Base-by-base conservation (phyloP, 2,888 invertebrate genomes). In the Zhengitettix transpicula region DNA sequence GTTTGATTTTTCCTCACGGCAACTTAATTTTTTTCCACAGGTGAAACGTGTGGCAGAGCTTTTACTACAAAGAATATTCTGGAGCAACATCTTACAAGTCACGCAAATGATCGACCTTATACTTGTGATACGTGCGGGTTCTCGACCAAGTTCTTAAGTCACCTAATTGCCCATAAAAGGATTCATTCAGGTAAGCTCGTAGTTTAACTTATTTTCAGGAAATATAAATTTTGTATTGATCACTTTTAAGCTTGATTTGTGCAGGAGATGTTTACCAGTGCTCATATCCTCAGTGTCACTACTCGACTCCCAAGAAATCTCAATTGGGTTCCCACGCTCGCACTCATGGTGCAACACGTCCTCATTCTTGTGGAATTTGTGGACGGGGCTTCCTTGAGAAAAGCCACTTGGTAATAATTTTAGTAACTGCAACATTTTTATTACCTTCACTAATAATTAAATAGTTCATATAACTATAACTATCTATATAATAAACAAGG, bases 41-140 rank as follows among this genome's bases (percentile, higher is more conserved):
- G 84, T 69, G 78, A 79, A 51, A 74, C 76, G 55, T 84, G 84
- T 69, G 76, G 77, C 10, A 75, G 79, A 57, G 72, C 77, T 1
- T 84, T 82, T 70, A 73, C 78, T 42, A 78, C 78, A 61, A 80
- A 80, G 66, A 77, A 77, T 60, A 79, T 79, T 40, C 69, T 82
- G 60, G 80, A 81, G 64, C 78, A 79, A 60, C 82, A 83, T 68
- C 69, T 77, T 67, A 73, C 77, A 52, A 77, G 75, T 1, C 82
- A 82, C 67, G 74, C 75, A 52, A 65, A 75, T 55, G 77, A 77
- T 61, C 77, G 82, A 63, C 78, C 77, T n/a, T 77, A 79, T 64
- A 73, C 78, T 1, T 85, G 84, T 68, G 82, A 83, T 63, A 75
- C 77, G n/a, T 85, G 84, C 71, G 81, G 81, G 10, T 85, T 83